A percentile compares a stretch with the other conserved stretches of the same genome.
Conservation (phyloP, 2,797 vertebrate genomes). For the Silurus aristotelis region DNA sequence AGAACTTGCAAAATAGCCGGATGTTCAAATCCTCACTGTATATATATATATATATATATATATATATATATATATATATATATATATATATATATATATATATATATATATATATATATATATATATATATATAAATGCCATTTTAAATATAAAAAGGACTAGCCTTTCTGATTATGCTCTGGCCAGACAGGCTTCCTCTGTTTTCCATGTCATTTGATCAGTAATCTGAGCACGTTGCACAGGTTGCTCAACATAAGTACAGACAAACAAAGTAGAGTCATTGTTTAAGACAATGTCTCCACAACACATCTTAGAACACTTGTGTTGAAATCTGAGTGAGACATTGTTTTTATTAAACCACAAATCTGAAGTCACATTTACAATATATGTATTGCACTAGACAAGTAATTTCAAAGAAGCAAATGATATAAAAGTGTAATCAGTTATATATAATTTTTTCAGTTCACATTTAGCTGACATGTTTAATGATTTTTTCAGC, state of each 20-base stretch:
- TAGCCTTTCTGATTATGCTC: conserved; percentile 27
- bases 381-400: not conserved
- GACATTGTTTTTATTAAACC: not conserved
- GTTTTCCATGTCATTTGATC: conserved; percentile 47
- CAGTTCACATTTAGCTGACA: not conserved
- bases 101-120: not conserved
- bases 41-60: not conserved
- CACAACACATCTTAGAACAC: conserved; percentile 7
- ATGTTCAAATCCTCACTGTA: no score
- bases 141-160: conserved; percentile 46
- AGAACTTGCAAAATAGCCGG: no score
- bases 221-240: conserved; percentile 40
- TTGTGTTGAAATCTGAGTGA: not conserved
- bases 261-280: conserved; percentile 17
- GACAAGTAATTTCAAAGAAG: not conserved
- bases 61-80: not conserved
- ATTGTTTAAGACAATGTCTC: conserved; percentile 27
- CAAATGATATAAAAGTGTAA: not conserved
- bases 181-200: conserved; percentile 38
- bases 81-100: not conserved
- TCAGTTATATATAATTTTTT: not conserved
- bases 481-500: not conserved
- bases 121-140: not conserved
- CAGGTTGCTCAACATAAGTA: conserved; percentile 32
- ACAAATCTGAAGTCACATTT: not conserved